These are phyloP conservation scores for Australoheros facetus DNA, from an alignment of 2,797 vertebrate species.

Conservation along the genomic window DNA sequence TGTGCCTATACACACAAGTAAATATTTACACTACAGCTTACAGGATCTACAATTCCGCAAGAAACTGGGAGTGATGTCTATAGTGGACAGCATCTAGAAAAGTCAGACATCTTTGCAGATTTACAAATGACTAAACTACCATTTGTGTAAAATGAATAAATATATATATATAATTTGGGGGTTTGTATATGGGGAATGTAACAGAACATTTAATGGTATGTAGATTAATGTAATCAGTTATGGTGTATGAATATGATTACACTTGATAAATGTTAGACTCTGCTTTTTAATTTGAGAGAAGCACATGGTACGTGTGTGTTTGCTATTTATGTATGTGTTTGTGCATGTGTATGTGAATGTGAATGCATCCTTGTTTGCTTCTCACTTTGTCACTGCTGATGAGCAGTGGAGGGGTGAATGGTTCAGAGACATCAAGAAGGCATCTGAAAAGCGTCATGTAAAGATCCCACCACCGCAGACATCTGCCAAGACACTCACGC, in stretches of 20 bases:
- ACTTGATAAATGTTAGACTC: slow-evolving; percentile 51
- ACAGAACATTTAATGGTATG: slow-evolving; percentile 15
- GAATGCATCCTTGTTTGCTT: slow-evolving; percentile 52
- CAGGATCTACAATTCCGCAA: background rate
- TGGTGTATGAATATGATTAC: slow-evolving; percentile 41
- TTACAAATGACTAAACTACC: background rate
- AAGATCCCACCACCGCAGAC: slow-evolving; percentile 55
- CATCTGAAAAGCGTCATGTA: slow-evolving; percentile 65
- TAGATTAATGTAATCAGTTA: slow-evolving; percentile 29
- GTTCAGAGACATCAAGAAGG: slow-evolving; percentile 66
- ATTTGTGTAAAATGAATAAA: background rate
- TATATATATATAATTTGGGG: background rate
- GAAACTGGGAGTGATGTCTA: background rate
- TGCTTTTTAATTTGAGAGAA: slow-evolving; percentile 45
- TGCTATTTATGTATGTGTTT: slow-evolving; percentile 4
- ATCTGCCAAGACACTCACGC: slow-evolving; percentile 55
- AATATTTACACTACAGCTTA: background rate
- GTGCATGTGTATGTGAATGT: slow-evolving; percentile 5
- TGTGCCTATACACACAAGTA: background rate
- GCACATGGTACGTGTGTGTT: slow-evolving; percentile 15
- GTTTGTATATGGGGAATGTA: background rate
- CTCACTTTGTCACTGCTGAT: slow-evolving; percentile 70
- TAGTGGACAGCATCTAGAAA: slow-evolving; percentile 1
- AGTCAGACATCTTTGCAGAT: background rate
- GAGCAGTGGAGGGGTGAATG: slow-evolving; percentile 57